Base-by-base conservation (phyloP, 1,140 invertebrate species). In the Halictus rubicundus region DNA sequence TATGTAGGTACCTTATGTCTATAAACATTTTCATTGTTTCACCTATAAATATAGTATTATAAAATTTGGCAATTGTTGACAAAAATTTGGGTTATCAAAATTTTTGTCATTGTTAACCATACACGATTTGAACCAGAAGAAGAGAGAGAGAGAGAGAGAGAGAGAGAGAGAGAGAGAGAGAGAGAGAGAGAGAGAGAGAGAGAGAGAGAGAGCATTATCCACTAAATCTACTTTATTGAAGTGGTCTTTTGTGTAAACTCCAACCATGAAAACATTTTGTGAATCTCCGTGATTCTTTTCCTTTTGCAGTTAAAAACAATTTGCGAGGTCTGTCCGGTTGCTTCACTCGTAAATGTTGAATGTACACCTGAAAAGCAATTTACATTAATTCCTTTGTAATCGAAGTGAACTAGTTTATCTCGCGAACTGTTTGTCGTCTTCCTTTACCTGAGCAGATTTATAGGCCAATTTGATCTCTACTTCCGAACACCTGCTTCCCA, bases 221-320 rank as follows among this genome's bases (percentile, higher is more conserved):
- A 7, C 37, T 21, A 39, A 63, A 63, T 37, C 49, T 68, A 69
- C 25, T 70, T 79, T 80, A 86, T 57, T 86, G 83, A 19, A 68
- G 96, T 59, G 95, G 95, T 85, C 94, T 94, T 91, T 96, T 97
- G 88, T 97, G 96, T 66, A 93, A 92, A 78, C 96, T 95, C 99
- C 99, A 99, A 61, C 98, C 99, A 92, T 99, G 99, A 95, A 99
- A 99, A 93, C 99, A 99, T 93, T 99, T 99, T 66, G 96, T 97
- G 93, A 99, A 99, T 86, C 97, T 95, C 84, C 95, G 95, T 19
- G 98, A 98, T 93, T 99, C 99, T 90, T 99, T 99, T 89, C 98
- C 98, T 94, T 99, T 99, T 76, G 99, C 94, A 32, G 98, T 98
- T n/a, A 99, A 94, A 92, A 99, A 97, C 72, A 99, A 93, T 94